These are phyloP conservation scores for Yponomeuta evonymella DNA, from an alignment of 2,888 invertebrate genomes.

Conservation along the genomic window DNA sequence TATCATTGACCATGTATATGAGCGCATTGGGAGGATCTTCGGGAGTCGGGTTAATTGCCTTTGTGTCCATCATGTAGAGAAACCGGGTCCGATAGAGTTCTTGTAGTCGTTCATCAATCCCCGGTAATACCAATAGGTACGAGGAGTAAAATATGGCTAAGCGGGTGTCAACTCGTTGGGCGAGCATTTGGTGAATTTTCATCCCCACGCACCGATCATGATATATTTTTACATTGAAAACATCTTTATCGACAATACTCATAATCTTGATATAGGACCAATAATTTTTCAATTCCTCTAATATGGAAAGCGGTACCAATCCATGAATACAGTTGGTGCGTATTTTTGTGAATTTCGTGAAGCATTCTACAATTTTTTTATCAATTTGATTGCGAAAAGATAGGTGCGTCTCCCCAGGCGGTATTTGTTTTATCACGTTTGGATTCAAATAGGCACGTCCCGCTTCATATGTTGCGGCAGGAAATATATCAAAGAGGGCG, in stretches of 20 bases:
- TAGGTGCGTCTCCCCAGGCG: neutral
- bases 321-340: neutral
- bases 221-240: neutral
- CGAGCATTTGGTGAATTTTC: neutral
- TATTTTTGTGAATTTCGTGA: neutral
- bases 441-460: conserved; percentile 2
- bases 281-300: neutral
- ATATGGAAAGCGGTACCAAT: neutral
- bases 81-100: conserved; percentile 2
- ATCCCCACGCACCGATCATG: neutral
- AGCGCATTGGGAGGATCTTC: neutral
- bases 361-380: neutral
- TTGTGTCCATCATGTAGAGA: neutral
- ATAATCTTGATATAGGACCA: neutral
- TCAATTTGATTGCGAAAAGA: neutral
- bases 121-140: neutral
- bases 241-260: neutral
- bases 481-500: neutral
- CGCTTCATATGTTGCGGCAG: neutral
- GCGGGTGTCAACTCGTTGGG: neutral
- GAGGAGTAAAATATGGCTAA: neutral
- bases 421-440: neutral
- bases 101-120: neutral
- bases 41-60: neutral
- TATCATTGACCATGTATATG: conserved; percentile 3